Percentiles rank a stretch among this genome's conserved stretches.
Conservation (phyloP, 2,113 vertebrate species). For the Tragelaphus scriptus region DNA sequence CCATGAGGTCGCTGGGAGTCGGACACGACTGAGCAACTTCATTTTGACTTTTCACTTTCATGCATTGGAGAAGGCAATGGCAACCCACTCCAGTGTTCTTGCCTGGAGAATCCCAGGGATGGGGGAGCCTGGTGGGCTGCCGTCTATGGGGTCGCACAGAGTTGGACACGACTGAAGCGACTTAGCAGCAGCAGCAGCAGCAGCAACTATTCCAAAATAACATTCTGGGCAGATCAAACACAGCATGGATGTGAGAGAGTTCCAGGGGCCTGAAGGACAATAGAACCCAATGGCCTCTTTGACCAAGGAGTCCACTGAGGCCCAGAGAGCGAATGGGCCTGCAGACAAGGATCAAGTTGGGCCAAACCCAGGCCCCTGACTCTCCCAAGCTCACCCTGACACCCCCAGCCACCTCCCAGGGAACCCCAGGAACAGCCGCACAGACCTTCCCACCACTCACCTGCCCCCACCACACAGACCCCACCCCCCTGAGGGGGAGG, state of each 20-base stretch:
- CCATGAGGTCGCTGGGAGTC: no score
- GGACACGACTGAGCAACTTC: no score
- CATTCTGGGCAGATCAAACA: fast-evolving
- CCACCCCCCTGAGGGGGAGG: background rate
- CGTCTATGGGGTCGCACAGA: no score
- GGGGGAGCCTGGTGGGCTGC: no score
- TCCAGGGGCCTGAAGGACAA: fast-evolving
- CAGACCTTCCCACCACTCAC: background rate
- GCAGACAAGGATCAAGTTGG: background rate
- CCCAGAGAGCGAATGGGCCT: fast-evolving
- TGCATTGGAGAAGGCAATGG: no score
- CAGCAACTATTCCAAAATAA: background rate
- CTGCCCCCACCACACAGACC: background rate
- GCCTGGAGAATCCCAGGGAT: no score
- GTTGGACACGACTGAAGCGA: no score
- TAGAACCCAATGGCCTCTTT: background rate
- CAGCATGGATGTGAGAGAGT: fast-evolving
- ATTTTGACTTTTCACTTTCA: no score
- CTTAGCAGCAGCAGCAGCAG: no score
- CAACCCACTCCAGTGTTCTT: no score
- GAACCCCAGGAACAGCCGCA: background rate
- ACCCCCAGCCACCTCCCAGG: background rate
- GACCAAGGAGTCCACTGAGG: background rate
- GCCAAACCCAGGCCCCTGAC: background rate
- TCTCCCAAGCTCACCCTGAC: no score